These are phyloP conservation scores for Penelope pileata DNA, from an alignment of 2,113 vertebrate genomes.

Conservation along the genomic window DNA sequence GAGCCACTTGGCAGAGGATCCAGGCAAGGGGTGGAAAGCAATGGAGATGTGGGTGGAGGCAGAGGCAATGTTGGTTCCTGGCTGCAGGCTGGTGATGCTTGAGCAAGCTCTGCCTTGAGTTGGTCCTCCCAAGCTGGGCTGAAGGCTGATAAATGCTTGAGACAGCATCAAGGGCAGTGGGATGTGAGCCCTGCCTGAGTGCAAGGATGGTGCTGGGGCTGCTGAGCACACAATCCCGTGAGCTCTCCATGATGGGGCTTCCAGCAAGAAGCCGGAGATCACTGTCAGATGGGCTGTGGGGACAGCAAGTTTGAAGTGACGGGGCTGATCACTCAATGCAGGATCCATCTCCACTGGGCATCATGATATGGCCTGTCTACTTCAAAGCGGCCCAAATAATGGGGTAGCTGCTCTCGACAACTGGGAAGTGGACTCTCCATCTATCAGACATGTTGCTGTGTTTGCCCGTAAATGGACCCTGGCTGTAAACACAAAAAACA, in stretches of 20 bases:
- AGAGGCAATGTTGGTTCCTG: neutral
- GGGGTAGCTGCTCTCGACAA: neutral
- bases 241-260: neutral
- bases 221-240: accelerated
- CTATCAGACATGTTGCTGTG: accelerated
- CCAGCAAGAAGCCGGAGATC: neutral
- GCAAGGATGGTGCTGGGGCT: accelerated
- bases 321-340: accelerated
- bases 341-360: neutral
- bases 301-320: accelerated
- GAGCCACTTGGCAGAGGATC: neutral
- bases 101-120: neutral
- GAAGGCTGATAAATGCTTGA: neutral
- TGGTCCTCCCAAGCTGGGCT: neutral
- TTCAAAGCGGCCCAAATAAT: neutral
- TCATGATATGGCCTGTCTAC: no score
- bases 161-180: neutral
- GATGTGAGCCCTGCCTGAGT: accelerated
- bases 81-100: neutral
- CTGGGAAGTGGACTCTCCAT: neutral
- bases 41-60: neutral
- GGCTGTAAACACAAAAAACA: neutral
- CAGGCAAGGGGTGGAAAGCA: neutral
- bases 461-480: neutral
- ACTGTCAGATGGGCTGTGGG: accelerated